These are phyloP conservation scores for Tragulus kanchil DNA, from an alignment of 2,113 vertebrate species.

Conservation along the genomic window DNA sequence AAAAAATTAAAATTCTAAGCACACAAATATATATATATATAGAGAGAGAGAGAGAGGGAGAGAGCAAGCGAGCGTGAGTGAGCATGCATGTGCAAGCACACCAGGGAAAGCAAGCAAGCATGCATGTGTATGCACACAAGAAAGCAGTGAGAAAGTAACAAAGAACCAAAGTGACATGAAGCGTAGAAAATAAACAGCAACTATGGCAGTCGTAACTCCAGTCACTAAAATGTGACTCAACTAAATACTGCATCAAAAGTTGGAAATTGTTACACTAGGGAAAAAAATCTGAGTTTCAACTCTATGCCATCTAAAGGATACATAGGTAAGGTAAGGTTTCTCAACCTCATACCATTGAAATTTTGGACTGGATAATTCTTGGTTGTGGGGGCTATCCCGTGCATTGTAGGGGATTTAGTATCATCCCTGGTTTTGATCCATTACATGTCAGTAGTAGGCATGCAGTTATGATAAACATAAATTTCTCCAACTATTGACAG, in stretches of 20 bases:
- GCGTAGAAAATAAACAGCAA: conserved; percentile 17
- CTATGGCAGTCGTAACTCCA: background rate
- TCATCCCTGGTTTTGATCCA: background rate
- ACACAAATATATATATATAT: background rate
- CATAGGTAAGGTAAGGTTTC: background rate
- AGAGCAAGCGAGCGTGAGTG: fast-evolving
- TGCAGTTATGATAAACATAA: background rate
- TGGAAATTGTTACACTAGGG: background rate
- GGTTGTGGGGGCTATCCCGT: background rate
- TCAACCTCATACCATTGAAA: background rate
- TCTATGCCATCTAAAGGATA: background rate
- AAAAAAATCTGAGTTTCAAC: background rate
- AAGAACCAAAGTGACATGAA: background rate
- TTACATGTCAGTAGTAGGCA: background rate
- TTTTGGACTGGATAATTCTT: background rate
- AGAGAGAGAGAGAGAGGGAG: background rate
- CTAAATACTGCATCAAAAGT: background rate
- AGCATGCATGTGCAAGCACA: background rate
- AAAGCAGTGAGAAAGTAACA: background rate
- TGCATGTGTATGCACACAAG: background rate
- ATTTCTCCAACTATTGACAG: background rate
- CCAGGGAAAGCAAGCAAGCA: background rate
- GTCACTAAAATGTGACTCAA: background rate
- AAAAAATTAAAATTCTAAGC: background rate
- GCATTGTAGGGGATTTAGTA: background rate